A percentile compares a stretch with the other conserved stretches of the same genome.
These are phyloP conservation scores for Manduca sexta DNA, from an alignment of 1,140 invertebrate species.

Conservation along the genomic window DNA sequence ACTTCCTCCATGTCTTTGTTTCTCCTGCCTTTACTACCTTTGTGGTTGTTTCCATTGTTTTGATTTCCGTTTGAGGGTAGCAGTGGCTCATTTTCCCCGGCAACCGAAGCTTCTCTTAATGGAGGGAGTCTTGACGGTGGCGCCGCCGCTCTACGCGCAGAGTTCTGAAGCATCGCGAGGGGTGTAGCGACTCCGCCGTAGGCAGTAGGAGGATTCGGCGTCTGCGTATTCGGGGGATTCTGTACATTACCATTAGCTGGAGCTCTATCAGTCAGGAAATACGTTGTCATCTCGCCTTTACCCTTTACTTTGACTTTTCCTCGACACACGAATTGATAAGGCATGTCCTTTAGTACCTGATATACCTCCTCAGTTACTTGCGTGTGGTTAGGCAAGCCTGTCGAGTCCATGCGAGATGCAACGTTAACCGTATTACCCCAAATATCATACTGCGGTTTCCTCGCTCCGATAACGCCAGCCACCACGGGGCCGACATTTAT, in stretches of 20 bases:
- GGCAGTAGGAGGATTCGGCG: constrained; percentile 66
- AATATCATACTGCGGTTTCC: constrained; percentile 97
- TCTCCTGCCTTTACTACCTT: constrained; percentile 64
- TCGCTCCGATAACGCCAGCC: constrained; percentile 94
- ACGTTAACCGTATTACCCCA: constrained; percentile 98
- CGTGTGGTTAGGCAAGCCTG: constrained; percentile 87
- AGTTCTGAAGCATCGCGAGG: constrained; percentile 77
- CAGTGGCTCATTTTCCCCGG: constrained; percentile 79
- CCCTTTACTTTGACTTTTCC: constrained; percentile 94
- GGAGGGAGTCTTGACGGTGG: constrained; percentile 59
- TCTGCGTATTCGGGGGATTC: constrained; percentile 34
- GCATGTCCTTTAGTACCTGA: constrained; percentile 79
- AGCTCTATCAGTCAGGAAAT: constrained; percentile 84
- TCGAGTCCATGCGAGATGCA: constrained; percentile 92
- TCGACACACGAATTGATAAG: constrained; percentile 86
- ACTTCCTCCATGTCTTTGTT: constrained; percentile 53
- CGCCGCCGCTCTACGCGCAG: constrained; percentile 58
- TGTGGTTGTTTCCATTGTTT: constrained; percentile 70
- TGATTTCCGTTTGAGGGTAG: constrained; percentile 74
- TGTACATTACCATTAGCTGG: constrained; percentile 33
- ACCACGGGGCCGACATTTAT: constrained; percentile 94
- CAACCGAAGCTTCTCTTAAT: constrained; percentile 64
- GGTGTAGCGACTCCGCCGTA: constrained; percentile 82
- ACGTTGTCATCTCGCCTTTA: constrained; percentile 95
- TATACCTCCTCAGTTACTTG: constrained; percentile 91